A percentile compares a stretch with the other conserved stretches of the same genome.
These are phyloP conservation scores for Oligia strigilis DNA, from an alignment of 2,888 invertebrate genomes.

Conservation along the genomic window DNA sequence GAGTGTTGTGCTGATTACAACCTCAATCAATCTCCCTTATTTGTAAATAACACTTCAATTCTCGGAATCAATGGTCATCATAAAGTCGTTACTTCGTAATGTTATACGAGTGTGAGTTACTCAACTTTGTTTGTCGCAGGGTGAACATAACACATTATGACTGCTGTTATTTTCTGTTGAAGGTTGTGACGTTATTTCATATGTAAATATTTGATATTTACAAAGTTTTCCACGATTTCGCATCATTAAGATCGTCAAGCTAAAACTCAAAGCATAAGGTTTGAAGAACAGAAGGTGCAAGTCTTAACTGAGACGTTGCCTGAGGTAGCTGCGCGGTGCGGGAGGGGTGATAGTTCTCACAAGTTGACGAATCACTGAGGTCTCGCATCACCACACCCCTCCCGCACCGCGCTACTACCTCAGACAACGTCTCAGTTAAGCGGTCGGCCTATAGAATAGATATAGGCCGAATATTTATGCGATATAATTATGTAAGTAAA, in stretches of 20 bases:
- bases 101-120: slow-evolving; percentile 5
- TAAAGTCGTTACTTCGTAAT: slow-evolving; percentile 54
- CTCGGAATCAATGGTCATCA: slow-evolving; percentile 44
- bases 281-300: too few relatives aligned
- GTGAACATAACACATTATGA: slow-evolving; percentile 5
- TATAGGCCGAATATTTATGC: too few relatives aligned
- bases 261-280: not conserved
- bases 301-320: too few relatives aligned
- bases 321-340: too few relatives aligned
- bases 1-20: slow-evolving; percentile 5
- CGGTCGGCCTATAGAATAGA: too few relatives aligned
- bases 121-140: not conserved
- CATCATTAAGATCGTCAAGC: not conserved
- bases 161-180: not conserved
- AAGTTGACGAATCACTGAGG: too few relatives aligned
- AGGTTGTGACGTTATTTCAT: not conserved
- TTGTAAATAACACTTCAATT: slow-evolving; percentile 30
- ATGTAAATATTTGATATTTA: not conserved
- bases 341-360: too few relatives aligned
- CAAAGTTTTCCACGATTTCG: not conserved
- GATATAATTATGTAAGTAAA: too few relatives aligned
- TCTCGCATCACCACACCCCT: too few relatives aligned
- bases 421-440: too few relatives aligned
- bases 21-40: slow-evolving; percentile 12
- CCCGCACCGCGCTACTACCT: too few relatives aligned